Base-by-base conservation (phyloP, 2,797 vertebrate genomes). In the Alauda arvensis region DNA sequence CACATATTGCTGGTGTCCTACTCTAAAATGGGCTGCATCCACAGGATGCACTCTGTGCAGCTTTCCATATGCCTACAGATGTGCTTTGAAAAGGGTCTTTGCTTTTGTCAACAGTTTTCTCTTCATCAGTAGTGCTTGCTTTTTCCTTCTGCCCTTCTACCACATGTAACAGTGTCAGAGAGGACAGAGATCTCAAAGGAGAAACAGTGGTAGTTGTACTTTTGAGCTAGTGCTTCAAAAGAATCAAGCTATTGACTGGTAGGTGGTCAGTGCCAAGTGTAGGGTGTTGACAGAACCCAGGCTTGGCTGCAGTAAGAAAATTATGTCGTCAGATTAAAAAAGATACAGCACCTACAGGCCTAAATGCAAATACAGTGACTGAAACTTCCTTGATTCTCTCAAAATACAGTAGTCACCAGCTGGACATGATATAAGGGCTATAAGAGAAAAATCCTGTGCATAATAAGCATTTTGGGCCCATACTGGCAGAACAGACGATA, bases 341-440 rank as follows among this genome's bases (percentile, higher is more conserved):
- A 25, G 15, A 17, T 34, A 45, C 6, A 55, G 40, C 29, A 89
- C n/a, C 39, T 68, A 7, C 28, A 85, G 89, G 45, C 48, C 69
- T 83, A 52, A 69, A 51, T 66, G 59, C 88, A 93, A 76, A 88
- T 33, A 31, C 42, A 88, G 57, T 92, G 51, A 92, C 74, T 82
- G 76, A 94, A 96, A 95, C 93, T 96, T 95, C 90, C 90, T 96
- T 94, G 92, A 95, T 95, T 95, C 83, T 95, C 95, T 95, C 21
- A 85, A 88, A 85, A 63, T 85, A 46, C 49, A 56, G 29, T 52
- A 65, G 51, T 74, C 57, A 57, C 25, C 57, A 81, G 60, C 62
- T 69, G 86, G 80, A 72, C 12, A 8, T 79, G n/a, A 87, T 81
- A 16, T 28, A 84, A 90, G 31, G 62, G 40, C 80, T 92, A 0